These are phyloP conservation scores for Conus ventricosus DNA, from an alignment of 1,140 invertebrate genomes.

Conservation along the genomic window DNA sequence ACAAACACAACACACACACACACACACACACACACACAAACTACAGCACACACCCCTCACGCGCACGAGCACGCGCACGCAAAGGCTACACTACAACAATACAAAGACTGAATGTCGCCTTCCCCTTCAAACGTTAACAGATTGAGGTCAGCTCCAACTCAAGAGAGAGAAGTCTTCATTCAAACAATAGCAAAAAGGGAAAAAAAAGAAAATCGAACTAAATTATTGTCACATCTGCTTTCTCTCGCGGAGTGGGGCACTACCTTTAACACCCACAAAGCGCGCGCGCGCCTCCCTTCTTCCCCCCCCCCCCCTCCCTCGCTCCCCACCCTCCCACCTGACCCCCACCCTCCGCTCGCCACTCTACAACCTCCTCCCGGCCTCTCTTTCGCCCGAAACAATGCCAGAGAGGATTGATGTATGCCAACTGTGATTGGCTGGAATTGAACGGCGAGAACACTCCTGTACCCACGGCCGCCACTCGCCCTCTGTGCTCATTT, in stretches of 20 bases:
- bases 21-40: not conserved
- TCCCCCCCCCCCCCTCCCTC: not conserved
- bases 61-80: too few species aligned
- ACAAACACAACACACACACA: not conserved
- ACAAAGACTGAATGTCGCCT: too few species aligned
- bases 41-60: too few species aligned
- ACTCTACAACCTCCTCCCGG: too few species aligned
- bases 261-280: not conserved
- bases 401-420: not conserved
- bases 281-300: too few species aligned
- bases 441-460: not conserved
- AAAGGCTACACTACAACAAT: too few species aligned
- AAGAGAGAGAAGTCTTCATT: not conserved
- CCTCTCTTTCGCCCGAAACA: not conserved
- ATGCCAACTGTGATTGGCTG: slow-evolving; percentile 1
- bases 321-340: not conserved
- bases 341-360: too few species aligned
- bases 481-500: not conserved
- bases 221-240: slow-evolving; percentile 1
- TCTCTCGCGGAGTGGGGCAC: not conserved
- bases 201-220: not conserved
- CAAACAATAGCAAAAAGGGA: not conserved
- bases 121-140: too few species aligned
- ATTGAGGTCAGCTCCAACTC: too few species aligned
- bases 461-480: not conserved